A percentile compares a stretch with the other conserved stretches of the same genome.
phyloP scores from a whole-genome alignment of 2,797 vertebrate species.

The Novumbra hubbsi region DNA sequence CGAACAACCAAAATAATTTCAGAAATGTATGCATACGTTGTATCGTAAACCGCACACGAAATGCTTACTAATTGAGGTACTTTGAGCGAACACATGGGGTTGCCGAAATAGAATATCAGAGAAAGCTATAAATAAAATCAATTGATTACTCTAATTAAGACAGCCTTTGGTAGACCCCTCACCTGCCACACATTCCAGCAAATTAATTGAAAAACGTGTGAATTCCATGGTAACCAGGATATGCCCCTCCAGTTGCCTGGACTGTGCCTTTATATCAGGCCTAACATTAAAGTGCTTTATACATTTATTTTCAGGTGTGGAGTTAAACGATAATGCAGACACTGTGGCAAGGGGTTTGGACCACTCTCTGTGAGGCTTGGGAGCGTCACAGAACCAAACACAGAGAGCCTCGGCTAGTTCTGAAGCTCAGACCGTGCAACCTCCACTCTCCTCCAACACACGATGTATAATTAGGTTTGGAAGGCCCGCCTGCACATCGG shows the following conservation, averaged over 20 bases:
- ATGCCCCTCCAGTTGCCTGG: too few species aligned
- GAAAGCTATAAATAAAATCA: background rate
- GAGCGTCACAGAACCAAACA: too few species aligned
- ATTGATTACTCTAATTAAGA: background rate
- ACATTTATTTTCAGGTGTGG: constrained; percentile 46
- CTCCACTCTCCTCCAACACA: too few species aligned
- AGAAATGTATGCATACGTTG: background rate
- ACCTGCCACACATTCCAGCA: constrained; percentile 5
- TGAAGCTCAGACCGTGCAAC: too few species aligned
- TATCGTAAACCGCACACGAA: background rate
- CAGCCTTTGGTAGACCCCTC: constrained; percentile 7
- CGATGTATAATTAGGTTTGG: too few species aligned
- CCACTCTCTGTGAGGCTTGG: constrained; percentile 24
- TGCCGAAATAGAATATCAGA: background rate
- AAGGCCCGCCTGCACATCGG: too few species aligned
- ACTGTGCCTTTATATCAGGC: too few species aligned
- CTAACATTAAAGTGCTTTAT: constrained; percentile 2
- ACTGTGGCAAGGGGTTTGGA: too few species aligned
- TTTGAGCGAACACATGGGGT: background rate
- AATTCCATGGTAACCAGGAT: too few species aligned
- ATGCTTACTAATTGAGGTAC: background rate
- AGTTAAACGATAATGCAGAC: too few species aligned
- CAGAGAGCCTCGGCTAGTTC: too few species aligned
- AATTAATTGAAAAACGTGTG: constrained; percentile 48
- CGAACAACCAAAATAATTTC: background rate